Conservation (phyloP, 2,888 invertebrate genomes). For the Lasioglossum villosulum region DNA sequence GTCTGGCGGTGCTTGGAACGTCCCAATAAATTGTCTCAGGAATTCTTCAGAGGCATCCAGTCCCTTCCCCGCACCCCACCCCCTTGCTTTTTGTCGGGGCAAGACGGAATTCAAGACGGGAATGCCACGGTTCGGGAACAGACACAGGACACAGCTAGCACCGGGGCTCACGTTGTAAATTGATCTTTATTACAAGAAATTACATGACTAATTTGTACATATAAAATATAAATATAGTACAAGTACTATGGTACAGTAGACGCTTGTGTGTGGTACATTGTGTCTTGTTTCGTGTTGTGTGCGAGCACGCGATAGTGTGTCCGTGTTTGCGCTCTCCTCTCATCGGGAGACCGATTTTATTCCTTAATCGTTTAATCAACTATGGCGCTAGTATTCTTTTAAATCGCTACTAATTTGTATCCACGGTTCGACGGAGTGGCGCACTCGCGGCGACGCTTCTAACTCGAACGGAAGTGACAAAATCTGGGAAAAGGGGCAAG, state of each 20-base stretch:
- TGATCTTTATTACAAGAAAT: conserved; percentile 84
- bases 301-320: conserved; percentile 10
- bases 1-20: conserved; percentile 58
- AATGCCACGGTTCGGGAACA: background rate
- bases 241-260: conserved; percentile 83
- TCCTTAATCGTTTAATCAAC: conserved; percentile 58
- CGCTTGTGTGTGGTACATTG: conserved; percentile 60
- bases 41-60: conserved; percentile 50
- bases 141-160: background rate
- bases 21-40: conserved; percentile 60
- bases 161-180: conserved; percentile 78
- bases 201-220: conserved; percentile 84
- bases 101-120: conserved; percentile 17
- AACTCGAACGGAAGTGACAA: conserved; percentile 26
- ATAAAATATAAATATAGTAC: conserved; percentile 84
- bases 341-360: conserved; percentile 67
- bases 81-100: conserved; percentile 17
- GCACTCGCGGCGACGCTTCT: conserved; percentile 58
- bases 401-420: conserved; percentile 64
- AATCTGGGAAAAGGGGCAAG: background rate
- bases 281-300: conserved; percentile 22
- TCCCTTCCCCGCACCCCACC: conserved; percentile 1
- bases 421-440: conserved; percentile 73
- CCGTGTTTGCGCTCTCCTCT: conserved; percentile 9
- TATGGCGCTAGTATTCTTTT: conserved; percentile 55